Percentiles rank a stretch among this genome's conserved stretches.
Conservation (phyloP, 2,888 invertebrate species). For the Zaprionus bogoriensis region DNA sequence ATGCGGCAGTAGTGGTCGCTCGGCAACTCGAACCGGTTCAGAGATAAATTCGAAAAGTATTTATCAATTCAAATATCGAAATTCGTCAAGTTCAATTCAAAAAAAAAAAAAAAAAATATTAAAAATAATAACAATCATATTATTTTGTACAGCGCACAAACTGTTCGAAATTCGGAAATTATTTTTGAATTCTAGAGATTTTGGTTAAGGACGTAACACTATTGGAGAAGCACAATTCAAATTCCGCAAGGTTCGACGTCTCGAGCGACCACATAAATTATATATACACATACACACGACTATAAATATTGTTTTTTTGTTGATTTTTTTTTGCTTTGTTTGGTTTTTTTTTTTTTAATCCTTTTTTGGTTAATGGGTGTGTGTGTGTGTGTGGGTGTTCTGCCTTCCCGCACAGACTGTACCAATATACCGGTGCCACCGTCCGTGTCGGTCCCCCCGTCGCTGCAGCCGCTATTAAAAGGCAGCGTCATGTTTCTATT, state of each 20-base stretch:
- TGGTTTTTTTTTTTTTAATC: neutral
- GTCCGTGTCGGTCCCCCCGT: constrained; percentile 3
- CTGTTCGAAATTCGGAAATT: neutral
- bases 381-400: neutral
- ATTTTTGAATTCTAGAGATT: no score
- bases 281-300: neutral
- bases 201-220: no score
- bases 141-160: neutral
- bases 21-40: neutral
- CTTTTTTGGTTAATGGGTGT: neutral
- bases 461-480: constrained; percentile 55
- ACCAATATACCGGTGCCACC: constrained; percentile 24
- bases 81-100: neutral
- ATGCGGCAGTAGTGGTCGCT: neutral
- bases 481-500: constrained; percentile 65
- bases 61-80: neutral
- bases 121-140: no score
- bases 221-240: neutral
- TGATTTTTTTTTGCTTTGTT: neutral
- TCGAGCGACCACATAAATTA: neutral
- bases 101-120: neutral
- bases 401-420: constrained; percentile 1
- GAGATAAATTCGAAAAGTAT: neutral
- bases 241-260: neutral
- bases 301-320: neutral